These are phyloP conservation scores for Conus canariensis DNA, from an alignment of 2,888 invertebrate genomes.

Conservation along the genomic window DNA sequence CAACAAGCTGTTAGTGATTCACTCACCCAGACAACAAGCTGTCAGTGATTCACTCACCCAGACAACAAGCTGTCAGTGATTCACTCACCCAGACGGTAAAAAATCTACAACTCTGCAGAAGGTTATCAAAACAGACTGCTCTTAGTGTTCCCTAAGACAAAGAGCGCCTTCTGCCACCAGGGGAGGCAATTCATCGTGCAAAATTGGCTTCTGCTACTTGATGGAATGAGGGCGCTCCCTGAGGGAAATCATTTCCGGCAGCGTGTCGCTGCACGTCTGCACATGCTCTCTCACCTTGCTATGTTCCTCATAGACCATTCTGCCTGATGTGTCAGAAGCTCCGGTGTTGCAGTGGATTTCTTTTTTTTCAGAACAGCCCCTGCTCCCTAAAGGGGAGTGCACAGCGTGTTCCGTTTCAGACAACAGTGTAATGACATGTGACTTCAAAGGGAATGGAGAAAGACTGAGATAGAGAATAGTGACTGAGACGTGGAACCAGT, in stretches of 20 bases:
- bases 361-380: no score
- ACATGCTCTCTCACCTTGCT: neutral
- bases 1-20: no score
- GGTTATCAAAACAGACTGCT: neutral
- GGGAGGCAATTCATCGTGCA: slow-evolving; percentile 15
- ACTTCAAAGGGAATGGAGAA: no score
- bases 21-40: no score
- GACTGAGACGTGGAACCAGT: no score
- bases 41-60: no score
- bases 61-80: no score
- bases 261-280: slow-evolving; percentile 10
- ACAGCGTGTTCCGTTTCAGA: no score
- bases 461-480: no score
- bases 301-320: neutral
- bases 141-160: neutral
- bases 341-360: no score
- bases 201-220: slow-evolving; percentile 31
- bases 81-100: neutral
- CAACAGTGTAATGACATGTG: no score
- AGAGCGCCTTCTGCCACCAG: neutral
- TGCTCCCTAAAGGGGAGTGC: no score
- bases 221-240: slow-evolving; percentile 2
- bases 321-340: neutral
- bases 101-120: neutral
- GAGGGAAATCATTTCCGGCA: slow-evolving; percentile 14